Evolutionary conservation across 2,797 vertebrate species (phyloP), one percentile per base, ranked within the genome.

Genomic region (Falco columbarius): DNA sequence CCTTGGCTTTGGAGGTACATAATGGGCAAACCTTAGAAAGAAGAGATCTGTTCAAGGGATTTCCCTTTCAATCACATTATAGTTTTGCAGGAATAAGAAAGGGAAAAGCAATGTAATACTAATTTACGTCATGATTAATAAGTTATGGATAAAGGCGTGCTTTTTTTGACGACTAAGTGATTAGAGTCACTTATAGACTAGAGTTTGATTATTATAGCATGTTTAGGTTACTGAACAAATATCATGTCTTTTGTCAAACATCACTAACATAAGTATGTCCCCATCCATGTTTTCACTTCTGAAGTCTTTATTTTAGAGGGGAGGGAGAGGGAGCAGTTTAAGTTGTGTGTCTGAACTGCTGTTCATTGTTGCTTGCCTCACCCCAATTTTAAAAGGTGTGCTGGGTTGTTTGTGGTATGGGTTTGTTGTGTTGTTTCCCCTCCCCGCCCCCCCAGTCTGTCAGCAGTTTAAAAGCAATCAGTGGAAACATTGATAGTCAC

Each of bases 1-100:
- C 99, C 98, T 98, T 99, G 98, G 99, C 99, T 98, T 98, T 99
- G 97, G 99, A 99, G 99, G 99, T 99, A 99, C 98, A 99, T 98
- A 98, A 98, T 96, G 97, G 98, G 98, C 96, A 97, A 98, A 98
- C 97, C 52, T 68, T 97, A 97, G 96, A 97, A 98, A 95, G 97
- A 98, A 97, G 98, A 98, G 97, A 97, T 97, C 97, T 98, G 96
- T 97, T 97, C 80, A 92, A 97, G 97, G 94, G 97, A 97, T 97
- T 98, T 98, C 97, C 98, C 97, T 97, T 98, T 98, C 84, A 70
- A 81, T 96, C 95, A 91, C 79, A 7, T 96, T 96, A 12, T 92
- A 95, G 94, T 93, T 98, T 95, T 97, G 86, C 97, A 98, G 97
- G 86, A 93, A 73, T 96, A 76, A 96, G 95, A 97, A 93, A 95